Evolutionary conservation across 2,113 vertebrate genomes (phyloP).

Genomic region (Ameiurus melas): DNA sequence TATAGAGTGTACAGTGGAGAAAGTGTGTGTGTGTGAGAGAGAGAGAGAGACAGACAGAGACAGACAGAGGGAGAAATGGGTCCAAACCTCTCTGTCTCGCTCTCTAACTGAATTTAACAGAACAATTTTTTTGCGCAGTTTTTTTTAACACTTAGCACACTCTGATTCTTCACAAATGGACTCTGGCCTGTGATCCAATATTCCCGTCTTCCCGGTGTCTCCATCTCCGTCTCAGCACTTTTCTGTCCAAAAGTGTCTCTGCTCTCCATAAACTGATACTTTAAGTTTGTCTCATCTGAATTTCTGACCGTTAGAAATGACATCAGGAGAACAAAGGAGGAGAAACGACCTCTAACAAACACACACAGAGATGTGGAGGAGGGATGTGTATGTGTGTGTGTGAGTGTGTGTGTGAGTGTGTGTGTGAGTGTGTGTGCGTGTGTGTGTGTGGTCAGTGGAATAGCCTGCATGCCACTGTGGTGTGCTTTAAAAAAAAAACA

Average conservation of each 20-base stretch:
- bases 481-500: constrained; percentile 4
- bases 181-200: constrained; percentile 33
- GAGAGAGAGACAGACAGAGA: neutral
- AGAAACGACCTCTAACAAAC: neutral
- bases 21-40: neutral
- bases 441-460: constrained; percentile 44
- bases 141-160: constrained; percentile 35
- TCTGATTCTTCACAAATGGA: constrained; percentile 28
- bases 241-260: neutral
- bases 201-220: neutral
- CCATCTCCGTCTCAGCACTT: constrained; percentile 17
- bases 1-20: neutral
- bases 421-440: no score
- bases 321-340: neutral
- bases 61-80: neutral
- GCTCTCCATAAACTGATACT: neutral
- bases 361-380: constrained; percentile 10
- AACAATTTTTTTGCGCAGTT: constrained; percentile 29
- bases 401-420: no score
- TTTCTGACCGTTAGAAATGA: neutral
- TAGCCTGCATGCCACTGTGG: constrained; percentile 37
- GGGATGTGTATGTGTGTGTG: constrained; percentile 19
- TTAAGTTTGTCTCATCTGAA: neutral
- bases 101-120: constrained; percentile 41
- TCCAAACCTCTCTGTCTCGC: constrained; percentile 30